Percentiles rank a stretch among this genome's conserved stretches.
phyloP scores from a whole-genome alignment of 2,113 vertebrate genomes.

The Caretta caretta region DNA sequence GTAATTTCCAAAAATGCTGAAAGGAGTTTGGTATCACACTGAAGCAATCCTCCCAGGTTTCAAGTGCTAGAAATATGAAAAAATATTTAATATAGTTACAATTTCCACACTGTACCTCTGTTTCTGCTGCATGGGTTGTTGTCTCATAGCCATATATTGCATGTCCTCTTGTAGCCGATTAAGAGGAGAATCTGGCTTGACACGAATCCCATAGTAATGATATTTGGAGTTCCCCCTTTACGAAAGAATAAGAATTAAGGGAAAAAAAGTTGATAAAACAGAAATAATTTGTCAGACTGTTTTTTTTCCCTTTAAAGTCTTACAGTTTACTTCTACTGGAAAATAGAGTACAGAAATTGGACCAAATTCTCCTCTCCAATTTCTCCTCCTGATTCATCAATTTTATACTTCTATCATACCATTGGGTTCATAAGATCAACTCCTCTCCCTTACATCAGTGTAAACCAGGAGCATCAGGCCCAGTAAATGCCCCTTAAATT shows the following conservation, averaged over 20 bases:
- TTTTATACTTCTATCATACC: background rate
- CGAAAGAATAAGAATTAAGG: slow-evolving; percentile 53
- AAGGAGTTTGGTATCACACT: background rate
- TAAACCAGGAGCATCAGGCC: background rate
- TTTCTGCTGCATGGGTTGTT: slow-evolving; percentile 89
- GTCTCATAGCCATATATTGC: slow-evolving; percentile 90
- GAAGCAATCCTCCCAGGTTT: background rate
- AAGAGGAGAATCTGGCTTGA: slow-evolving; percentile 88
- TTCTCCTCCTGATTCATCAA: background rate
- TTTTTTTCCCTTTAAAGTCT: background rate
- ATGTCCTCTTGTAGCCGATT: slow-evolving; percentile 89
- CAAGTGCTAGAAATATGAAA: background rate
- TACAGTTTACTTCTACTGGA: background rate
- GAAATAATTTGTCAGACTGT: background rate
- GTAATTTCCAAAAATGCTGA: background rate
- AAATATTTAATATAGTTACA: background rate
- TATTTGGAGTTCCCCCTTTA: slow-evolving; percentile 88
- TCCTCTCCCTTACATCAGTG: background rate
- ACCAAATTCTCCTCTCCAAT: background rate
- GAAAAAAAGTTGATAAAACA: slow-evolving; percentile 25
- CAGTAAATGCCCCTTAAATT: background rate
- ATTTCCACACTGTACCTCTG: slow-evolving; percentile 78
- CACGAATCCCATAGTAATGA: slow-evolving; percentile 89
- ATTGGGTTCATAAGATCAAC: background rate
- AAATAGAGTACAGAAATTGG: background rate